Percentiles rank a stretch among this genome's conserved stretches.
Evolutionary conservation across 2,888 invertebrate genomes (phyloP).

Genomic region (Phania funesta): DNA sequence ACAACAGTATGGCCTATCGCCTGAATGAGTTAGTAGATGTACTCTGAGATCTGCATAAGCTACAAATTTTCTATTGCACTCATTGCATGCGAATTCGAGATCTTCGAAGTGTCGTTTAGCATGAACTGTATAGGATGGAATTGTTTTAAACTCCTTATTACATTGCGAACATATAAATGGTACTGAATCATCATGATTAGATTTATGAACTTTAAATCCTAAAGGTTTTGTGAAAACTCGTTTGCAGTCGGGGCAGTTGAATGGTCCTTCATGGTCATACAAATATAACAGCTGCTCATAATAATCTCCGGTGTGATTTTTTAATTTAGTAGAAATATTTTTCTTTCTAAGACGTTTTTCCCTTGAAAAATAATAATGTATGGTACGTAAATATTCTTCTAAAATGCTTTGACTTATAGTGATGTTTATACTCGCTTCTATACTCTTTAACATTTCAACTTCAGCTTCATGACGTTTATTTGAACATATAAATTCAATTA

Average conservation of each 20-base stretch:
- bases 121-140: constrained; percentile 46
- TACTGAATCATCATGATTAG: constrained; percentile 52
- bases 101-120: constrained; percentile 58
- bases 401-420: constrained; percentile 20
- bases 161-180: constrained; percentile 58
- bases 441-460: constrained; percentile 36
- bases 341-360: constrained; percentile 46
- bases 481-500: constrained; percentile 53
- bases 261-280: constrained; percentile 57
- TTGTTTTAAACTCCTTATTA: constrained; percentile 44
- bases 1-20: constrained; percentile 56
- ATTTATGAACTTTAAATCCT: constrained; percentile 53
- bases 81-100: constrained; percentile 49
- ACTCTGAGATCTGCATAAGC: constrained; percentile 44
- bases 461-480: constrained; percentile 56
- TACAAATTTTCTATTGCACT: constrained; percentile 54
- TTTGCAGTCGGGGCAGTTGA: constrained; percentile 50
- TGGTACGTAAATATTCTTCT: constrained; percentile 32
- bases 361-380: constrained; percentile 45
- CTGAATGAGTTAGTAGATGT: constrained; percentile 56
- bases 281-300: constrained; percentile 49
- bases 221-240: constrained; percentile 38
- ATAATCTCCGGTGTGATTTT: constrained; percentile 16
- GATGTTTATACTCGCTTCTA: constrained; percentile 43
- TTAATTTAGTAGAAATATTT: not conserved